Base-by-base conservation (phyloP, 1,140 invertebrate genomes). In the Brachionus rubens region DNA sequence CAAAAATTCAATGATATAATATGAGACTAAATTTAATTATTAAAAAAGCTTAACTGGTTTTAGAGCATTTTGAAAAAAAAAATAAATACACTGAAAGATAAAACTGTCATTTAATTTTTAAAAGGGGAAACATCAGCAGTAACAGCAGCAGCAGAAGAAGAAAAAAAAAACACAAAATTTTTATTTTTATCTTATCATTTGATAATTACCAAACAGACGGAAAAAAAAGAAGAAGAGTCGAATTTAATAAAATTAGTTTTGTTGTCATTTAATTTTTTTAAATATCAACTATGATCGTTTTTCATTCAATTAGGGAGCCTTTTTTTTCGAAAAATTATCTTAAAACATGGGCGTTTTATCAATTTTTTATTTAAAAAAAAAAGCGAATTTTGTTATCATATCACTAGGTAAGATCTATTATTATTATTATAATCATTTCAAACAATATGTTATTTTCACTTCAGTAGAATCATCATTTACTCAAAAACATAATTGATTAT, bases 391-490 rank as follows among this genome's bases (percentile, higher is more conserved):
- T 59, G 12, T 59, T 59, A 59, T 59, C 54, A 59, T 59, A 59
- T 59, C 54, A 59, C 54, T 59, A 59, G 36, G 54, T 26, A 33
- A 30, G 19, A 33, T 16, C 36, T 3, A 3, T 36, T 9, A 36
- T 36, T 36, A 36, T 36, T 36, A 19, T 36, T 59, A 36, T 28
- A 33, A 19, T 59, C 28, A 16, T 33, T 59, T 16, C 10, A 30
- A 16, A 19, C 54, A 59, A 59, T 59, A 59, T 59, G 54, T 59
- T 59, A 59, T 33, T 59, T 59, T 59, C 54, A 59, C 54, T 59
- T 19, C 54, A 36, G 33, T 36, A 36, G 33, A 36, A 9, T 36
- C 33, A 36, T 36, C 33, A 5, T 36, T 5, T 36, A n/a, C 9
- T 5, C 33, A 5, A 36, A 36, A 36, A 36, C 3, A 36, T 5